Evolutionary conservation across 2,113 vertebrate species (phyloP).

Genomic region (Cebus imitator): DNA sequence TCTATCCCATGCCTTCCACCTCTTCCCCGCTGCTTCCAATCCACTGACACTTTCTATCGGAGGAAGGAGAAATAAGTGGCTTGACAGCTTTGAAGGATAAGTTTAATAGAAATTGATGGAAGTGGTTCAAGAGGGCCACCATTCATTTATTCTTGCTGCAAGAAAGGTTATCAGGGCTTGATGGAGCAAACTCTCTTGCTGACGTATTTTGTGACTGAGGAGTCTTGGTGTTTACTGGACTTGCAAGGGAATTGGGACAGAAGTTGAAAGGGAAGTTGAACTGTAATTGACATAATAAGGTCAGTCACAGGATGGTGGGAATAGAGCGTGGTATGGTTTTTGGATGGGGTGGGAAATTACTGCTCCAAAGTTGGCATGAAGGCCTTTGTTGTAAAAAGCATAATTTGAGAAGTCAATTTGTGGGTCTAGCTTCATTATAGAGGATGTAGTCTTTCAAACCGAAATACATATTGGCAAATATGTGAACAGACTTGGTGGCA

Average conservation of each 20-base stretch:
- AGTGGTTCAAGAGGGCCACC: constrained; percentile 63
- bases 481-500: neutral
- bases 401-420: constrained; percentile 10
- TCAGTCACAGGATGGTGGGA: constrained; percentile 33
- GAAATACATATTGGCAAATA: neutral
- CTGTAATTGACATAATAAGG: constrained; percentile 55
- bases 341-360: neutral
- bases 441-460: neutral
- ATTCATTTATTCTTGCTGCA: constrained; percentile 78
- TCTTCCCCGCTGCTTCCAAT: constrained; percentile 40
- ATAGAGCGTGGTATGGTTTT: neutral
- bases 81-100: constrained; percentile 76
- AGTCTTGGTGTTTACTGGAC: constrained; percentile 57
- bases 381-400: neutral
- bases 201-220: constrained; percentile 74
- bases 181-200: constrained; percentile 66
- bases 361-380: neutral
- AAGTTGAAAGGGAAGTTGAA: constrained; percentile 68
- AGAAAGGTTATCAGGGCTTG: constrained; percentile 76
- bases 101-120: constrained; percentile 82
- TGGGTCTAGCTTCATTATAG: neutral
- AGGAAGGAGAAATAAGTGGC: constrained; percentile 59
- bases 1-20: neutral
- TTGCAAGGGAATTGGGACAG: neutral
- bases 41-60: constrained; percentile 42